phyloP scores from a whole-genome alignment of 2,888 invertebrate genomes.

The Tineola bisselliella region DNA sequence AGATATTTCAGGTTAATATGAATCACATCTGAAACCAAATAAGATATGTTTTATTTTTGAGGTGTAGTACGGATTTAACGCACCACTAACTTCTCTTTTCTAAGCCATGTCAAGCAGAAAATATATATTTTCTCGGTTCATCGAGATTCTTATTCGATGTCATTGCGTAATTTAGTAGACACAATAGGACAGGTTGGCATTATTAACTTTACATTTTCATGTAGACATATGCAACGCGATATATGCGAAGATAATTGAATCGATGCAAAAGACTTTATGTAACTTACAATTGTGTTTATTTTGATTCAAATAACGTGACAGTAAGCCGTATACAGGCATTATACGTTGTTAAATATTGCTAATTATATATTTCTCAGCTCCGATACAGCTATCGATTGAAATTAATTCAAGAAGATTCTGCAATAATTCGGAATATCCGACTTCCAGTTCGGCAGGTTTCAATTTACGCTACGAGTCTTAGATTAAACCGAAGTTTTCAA shows the following conservation, averaged over 20 bases:
- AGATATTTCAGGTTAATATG: too few species aligned
- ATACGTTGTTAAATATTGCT: too few species aligned
- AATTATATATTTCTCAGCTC: too few species aligned
- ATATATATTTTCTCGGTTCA: constrained; percentile 1
- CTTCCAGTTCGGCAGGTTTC: constrained; percentile 38
- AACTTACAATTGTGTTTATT: too few species aligned
- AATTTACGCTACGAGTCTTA: constrained; percentile 41
- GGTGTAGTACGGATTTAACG: not conserved
- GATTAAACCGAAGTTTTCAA: constrained; percentile 54
- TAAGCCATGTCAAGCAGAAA: not conserved
- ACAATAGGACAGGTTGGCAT: too few species aligned
- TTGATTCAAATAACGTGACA: too few species aligned
- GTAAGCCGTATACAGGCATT: too few species aligned
- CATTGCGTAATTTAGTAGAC: not conserved
- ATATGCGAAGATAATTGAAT: too few species aligned
- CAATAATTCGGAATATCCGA: constrained; percentile 25
- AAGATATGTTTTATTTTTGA: not conserved
- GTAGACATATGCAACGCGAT: too few species aligned
- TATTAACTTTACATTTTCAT: too few species aligned
- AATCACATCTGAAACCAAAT: not conserved
- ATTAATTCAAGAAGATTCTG: constrained; percentile 15
- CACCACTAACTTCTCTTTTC: not conserved
- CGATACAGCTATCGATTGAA: too few species aligned
- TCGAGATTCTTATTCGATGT: not conserved
- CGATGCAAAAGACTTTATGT: too few species aligned